These are phyloP conservation scores for Huso huso DNA, from an alignment of 2,797 vertebrate species.

Conservation along the genomic window DNA sequence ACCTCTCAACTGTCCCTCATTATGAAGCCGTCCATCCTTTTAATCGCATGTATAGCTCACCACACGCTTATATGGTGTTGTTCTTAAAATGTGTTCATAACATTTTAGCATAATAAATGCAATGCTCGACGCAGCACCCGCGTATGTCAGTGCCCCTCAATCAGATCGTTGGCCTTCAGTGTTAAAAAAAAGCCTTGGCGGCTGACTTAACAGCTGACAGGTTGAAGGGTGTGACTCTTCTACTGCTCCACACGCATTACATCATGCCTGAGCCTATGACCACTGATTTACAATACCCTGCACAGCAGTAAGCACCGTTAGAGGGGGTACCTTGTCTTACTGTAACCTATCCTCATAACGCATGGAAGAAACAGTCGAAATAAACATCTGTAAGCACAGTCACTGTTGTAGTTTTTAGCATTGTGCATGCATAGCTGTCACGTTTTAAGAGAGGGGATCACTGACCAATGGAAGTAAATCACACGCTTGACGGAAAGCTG, in stretches of 20 bases:
- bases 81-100: neutral
- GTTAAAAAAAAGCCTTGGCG: neutral
- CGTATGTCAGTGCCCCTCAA: conserved; percentile 1
- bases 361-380: no score
- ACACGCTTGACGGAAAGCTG: no score
- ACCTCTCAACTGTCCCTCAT: neutral
- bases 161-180: neutral
- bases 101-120: no score
- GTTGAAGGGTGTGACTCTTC: neutral
- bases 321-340: no score
- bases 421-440: no score
- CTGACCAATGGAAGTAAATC: no score
- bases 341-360: no score
- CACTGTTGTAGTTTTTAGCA: no score
- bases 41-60: neutral
- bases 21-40: neutral
- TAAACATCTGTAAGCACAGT: no score
- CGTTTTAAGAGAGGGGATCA: no score
- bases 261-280: neutral
- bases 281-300: no score
- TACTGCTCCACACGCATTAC: neutral
- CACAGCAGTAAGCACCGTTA: no score
- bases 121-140: neutral
- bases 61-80: neutral
- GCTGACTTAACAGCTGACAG: neutral